These are phyloP conservation scores for Vultur gryphus DNA, from an alignment of 2,797 vertebrate species.

Conservation along the genomic window DNA sequence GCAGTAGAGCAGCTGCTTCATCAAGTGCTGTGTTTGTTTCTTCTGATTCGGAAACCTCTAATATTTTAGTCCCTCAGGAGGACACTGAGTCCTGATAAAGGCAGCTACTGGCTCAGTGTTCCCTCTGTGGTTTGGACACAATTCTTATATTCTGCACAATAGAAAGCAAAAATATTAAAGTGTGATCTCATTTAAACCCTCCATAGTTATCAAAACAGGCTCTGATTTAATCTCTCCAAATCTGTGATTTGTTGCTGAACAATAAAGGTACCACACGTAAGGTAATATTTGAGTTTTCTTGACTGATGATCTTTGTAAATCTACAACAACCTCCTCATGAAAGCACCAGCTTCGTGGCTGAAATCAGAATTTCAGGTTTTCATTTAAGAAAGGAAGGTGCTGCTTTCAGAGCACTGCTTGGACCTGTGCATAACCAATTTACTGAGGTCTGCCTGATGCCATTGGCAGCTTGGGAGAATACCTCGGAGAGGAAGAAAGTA, in stretches of 20 bases:
- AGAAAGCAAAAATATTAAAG: background rate
- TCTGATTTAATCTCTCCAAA: background rate
- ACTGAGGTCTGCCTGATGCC: background rate
- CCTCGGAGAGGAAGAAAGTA: background rate
- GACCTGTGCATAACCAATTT: background rate
- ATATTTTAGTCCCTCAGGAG: background rate
- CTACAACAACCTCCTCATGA: background rate
- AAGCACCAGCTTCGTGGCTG: background rate
- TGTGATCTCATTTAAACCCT: background rate
- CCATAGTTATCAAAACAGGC: background rate
- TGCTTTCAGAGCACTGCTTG: background rate
- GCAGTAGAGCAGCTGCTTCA: background rate
- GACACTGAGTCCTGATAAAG: background rate
- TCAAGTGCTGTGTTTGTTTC: background rate
- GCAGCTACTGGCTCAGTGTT: background rate
- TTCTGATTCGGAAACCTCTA: background rate
- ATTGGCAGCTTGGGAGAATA: background rate
- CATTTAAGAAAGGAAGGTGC: background rate
- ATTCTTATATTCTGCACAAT: background rate
- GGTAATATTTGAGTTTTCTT: background rate
- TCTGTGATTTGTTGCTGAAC: background rate
- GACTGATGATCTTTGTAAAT: background rate
- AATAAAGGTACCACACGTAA: background rate
- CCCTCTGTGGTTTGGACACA: background rate
- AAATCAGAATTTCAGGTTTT: background rate